Conservation (phyloP, 2,888 invertebrate genomes). For the Xestia ashworthii region DNA sequence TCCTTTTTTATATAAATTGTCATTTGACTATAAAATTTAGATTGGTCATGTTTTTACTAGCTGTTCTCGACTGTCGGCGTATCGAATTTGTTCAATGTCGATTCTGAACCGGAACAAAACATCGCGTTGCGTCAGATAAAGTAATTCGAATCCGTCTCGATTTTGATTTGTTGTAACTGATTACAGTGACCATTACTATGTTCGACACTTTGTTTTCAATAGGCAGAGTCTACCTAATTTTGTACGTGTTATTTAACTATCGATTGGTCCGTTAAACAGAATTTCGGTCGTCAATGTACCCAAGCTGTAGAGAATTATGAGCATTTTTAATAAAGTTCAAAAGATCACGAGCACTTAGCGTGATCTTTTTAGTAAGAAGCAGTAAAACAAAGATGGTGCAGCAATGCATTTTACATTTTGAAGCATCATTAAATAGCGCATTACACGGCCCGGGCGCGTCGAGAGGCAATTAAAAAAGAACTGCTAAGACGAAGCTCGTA, state of each 20-base stretch:
- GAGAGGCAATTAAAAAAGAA: slow-evolving; percentile 89
- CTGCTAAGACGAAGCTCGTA: slow-evolving; percentile 87
- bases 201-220: slow-evolving; percentile 48
- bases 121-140: slow-evolving; percentile 71
- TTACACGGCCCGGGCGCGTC: slow-evolving; percentile 84
- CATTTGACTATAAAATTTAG: slow-evolving; percentile 72
- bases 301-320: background rate
- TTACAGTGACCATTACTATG: slow-evolving; percentile 51
- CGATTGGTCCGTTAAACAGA: background rate
- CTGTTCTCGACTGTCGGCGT: slow-evolving; percentile 72
- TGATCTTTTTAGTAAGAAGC: slow-evolving; percentile 77
- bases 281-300: background rate
- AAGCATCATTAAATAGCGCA: slow-evolving; percentile 89
- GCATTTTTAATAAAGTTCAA: slow-evolving; percentile 23
- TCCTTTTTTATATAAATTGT: slow-evolving; percentile 68
- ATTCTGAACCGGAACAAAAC: slow-evolving; percentile 77
- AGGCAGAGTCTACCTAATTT: slow-evolving; percentile 10
- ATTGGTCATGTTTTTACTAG: slow-evolving; percentile 75
- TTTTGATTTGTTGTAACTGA: slow-evolving; percentile 53
- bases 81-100: slow-evolving; percentile 79
- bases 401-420: slow-evolving; percentile 89
- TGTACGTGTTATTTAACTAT: slow-evolving; percentile 4
- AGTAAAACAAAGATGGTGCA: slow-evolving; percentile 87
- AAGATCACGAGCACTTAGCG: slow-evolving; percentile 45
- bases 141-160: slow-evolving; percentile 62